Evolutionary conservation across 2,113 vertebrate species (phyloP), one percentile per base, ranked within the genome.

Genomic region (Phalacrocorax aristotelis): DNA sequence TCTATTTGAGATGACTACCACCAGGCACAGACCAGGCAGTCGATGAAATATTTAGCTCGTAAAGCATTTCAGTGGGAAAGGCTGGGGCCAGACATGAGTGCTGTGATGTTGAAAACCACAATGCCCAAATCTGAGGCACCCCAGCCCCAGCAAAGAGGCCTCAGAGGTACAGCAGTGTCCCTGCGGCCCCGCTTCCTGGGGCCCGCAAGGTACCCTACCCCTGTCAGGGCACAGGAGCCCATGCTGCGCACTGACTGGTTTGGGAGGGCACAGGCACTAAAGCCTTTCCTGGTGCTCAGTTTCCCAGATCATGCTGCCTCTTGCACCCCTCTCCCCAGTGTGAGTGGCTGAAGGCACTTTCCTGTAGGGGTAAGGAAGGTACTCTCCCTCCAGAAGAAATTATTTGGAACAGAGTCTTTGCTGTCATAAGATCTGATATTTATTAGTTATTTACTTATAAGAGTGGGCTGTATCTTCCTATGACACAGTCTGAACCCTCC

Each of bases 191-290:
- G 10, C 38, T 38, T 38, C 38, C 38, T 38, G 38, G 27, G 38
- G 23, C 27, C 29, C 34, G 15, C 36, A 61, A 36, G 7, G 19
- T 52, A 15, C 16, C 21, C 22, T n/a, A 26, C 3, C 2, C 10
- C 7, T 49, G 7, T n/a, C n/a, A 8, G 46, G 23, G 15, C 4
- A 2, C 68, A 72, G 38, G 25, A 84, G 32, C 8, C 23, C 15
- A 2, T 68, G 32, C 29, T 66, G 13, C 3, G 3, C 26, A 23
- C 0, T 0, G 25, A 12, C 11, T 10, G 3, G 10, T 52, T 15
- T 57, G 42, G 57, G 68, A 76, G 16, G 22, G 48, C 4, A 42
- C 7, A 11, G 34, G 29, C 46, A 90, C n/a, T 52, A 32, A 77
- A 76, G 29, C 60, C 54, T 80, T 83, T 61, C 44, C 66, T 30